phyloP scores from a whole-genome alignment of 2,888 invertebrate genomes.

The Linnaemya vulpina region DNA sequence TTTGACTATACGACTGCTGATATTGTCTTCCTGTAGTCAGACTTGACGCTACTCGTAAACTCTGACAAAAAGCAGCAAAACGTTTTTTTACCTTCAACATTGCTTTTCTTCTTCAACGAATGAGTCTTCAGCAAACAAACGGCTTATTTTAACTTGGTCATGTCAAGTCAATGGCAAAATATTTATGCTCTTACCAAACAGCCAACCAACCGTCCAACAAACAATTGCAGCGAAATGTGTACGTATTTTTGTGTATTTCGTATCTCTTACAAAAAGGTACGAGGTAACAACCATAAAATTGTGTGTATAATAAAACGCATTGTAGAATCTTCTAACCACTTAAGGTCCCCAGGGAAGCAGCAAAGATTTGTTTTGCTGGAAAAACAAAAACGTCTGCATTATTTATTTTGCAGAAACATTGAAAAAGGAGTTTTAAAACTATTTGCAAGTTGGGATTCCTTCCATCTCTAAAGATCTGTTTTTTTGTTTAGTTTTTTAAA shows the following conservation, averaged over 20 bases:
- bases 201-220: background rate
- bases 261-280: slow-evolving; percentile 8
- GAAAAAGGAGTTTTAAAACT: slow-evolving; percentile 25
- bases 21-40: slow-evolving; percentile 12
- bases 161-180: slow-evolving; percentile 46
- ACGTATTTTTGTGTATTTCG: slow-evolving; percentile 18
- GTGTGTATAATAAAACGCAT: slow-evolving; percentile 39
- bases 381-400: slow-evolving; percentile 6
- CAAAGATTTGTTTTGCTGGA: slow-evolving; percentile 1
- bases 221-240: slow-evolving; percentile 6
- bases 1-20: slow-evolving; percentile 16
- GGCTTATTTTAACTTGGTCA: slow-evolving; percentile 48
- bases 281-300: slow-evolving; percentile 59
- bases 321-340: slow-evolving; percentile 24
- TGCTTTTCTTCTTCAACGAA: slow-evolving; percentile 10
- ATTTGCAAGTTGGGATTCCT: background rate
- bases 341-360: slow-evolving; percentile 25
- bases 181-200: slow-evolving; percentile 22
- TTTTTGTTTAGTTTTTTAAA: background rate
- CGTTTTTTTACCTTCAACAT: slow-evolving; percentile 51
- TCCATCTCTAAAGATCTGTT: background rate
- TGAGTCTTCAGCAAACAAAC: slow-evolving; percentile 45
- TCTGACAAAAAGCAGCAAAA: slow-evolving; percentile 38
- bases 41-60: slow-evolving; percentile 20
- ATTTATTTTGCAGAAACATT: background rate